Percentiles rank a stretch among this genome's conserved stretches.
These are phyloP conservation scores for Hyphantria cunea DNA, from an alignment of 1,140 invertebrate genomes.

Conservation along the genomic window DNA sequence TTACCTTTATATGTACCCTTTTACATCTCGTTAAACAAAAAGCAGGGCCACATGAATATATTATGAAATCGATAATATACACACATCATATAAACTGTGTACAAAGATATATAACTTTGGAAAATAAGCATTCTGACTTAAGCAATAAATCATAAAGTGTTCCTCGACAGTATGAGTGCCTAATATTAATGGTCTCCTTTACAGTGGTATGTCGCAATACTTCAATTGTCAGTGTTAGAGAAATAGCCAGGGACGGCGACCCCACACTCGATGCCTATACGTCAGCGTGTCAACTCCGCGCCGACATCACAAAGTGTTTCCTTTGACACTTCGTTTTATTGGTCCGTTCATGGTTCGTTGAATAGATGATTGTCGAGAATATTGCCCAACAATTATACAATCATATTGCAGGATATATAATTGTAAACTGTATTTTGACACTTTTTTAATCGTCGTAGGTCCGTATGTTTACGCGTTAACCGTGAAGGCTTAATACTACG, in stretches of 20 bases:
- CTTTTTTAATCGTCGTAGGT: too few species aligned
- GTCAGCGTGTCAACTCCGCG: constrained; percentile 36
- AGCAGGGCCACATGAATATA: too few species aligned
- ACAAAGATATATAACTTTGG: too few species aligned
- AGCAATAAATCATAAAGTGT: constrained; percentile 15
- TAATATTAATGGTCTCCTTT: constrained; percentile 31
- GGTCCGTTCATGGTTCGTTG: constrained; percentile 47
- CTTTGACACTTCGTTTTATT: constrained; percentile 62
- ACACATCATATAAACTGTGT: too few species aligned
- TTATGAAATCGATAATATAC: too few species aligned
- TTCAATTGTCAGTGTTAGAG: constrained; percentile 31
- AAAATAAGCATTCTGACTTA: neutral
- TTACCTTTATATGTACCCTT: too few species aligned
- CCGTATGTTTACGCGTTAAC: too few species aligned
- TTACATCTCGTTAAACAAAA: too few species aligned
- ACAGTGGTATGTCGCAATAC: constrained; percentile 16
- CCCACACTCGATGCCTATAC: constrained; percentile 42
- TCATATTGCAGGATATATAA: too few species aligned
- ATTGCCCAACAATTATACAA: constrained; percentile 14
- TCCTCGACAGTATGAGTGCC: constrained; percentile 13
- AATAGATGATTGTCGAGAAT: constrained; percentile 36
- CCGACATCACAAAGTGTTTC: constrained; percentile 32
- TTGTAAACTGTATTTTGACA: too few species aligned
- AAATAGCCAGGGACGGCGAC: constrained; percentile 39
- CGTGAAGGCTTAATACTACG: too few species aligned